Evolutionary conservation across 2,888 invertebrate species (phyloP).

Genomic region (Chrysolina oricalcia): DNA sequence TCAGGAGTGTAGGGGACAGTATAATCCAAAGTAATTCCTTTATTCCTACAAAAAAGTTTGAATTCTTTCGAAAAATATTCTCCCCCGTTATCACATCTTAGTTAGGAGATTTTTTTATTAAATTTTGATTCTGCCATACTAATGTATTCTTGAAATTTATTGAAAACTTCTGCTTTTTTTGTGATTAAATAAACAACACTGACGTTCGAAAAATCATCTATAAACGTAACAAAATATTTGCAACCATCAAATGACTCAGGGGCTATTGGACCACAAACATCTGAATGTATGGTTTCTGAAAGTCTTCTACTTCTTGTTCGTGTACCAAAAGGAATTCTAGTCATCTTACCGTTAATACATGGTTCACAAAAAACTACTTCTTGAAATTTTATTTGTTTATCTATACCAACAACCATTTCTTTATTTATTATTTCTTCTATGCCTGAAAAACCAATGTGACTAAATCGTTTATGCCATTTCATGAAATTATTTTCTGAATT

Average conservation of each 20-base stretch:
- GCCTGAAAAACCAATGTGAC: constrained; percentile 27
- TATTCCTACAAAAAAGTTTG: constrained; percentile 27
- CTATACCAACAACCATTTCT: constrained; percentile 20
- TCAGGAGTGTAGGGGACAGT: constrained; percentile 1
- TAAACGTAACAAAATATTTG: too few relatives aligned
- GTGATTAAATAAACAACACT: constrained; percentile 28
- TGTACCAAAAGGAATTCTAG: constrained; percentile 10
- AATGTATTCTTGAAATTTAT: constrained; percentile 27
- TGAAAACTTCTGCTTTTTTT: constrained; percentile 33
- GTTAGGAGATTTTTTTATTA: background rate
- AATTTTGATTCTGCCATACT: constrained; percentile 12
- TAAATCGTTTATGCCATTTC: constrained; percentile 30
- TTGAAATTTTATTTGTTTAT: constrained; percentile 20
- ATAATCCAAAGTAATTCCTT: constrained; percentile 11
- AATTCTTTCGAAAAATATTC: constrained; percentile 25
- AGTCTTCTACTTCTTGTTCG: constrained; percentile 27
- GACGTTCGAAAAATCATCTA: constrained; percentile 36
- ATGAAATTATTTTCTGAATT: constrained; percentile 30
- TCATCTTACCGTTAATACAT: constrained; percentile 15
- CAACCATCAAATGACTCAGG: background rate
- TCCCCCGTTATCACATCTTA: constrained; percentile 28
- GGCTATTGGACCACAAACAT: constrained; percentile 23
- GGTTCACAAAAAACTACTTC: constrained; percentile 16
- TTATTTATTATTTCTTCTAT: constrained; percentile 4
- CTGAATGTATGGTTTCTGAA: constrained; percentile 29